Base-by-base conservation (phyloP, 2,113 vertebrate genomes). In the Rhizomys pruinosus region DNA sequence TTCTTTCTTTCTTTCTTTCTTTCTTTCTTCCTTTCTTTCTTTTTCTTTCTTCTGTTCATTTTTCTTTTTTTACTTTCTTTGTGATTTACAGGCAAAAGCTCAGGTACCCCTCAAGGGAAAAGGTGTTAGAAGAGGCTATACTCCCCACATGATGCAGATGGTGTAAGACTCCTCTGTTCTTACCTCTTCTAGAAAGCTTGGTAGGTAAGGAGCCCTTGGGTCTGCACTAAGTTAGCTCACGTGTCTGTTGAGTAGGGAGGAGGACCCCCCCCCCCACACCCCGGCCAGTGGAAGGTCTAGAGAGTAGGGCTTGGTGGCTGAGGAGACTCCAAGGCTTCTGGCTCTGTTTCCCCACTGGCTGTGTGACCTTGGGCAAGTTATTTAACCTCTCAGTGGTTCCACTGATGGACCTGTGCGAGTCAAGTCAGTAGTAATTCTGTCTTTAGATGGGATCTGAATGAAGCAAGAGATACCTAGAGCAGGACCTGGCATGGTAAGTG, bases 331-430 rank as follows among this genome's bases (percentile, higher is more conserved):
- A 59, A 52, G 47, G 25, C 59, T 71, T 55, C 63, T 44, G 27
- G 37, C 22, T 55, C 19, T 61, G n/a, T n/a, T n/a, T n/a, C n/a
- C n/a, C n/a, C n/a, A n/a, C n/a, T n/a, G 27, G 73, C 91, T 91
- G 81, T 89, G 78, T 86, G 73, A 82, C 90, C 88, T 94, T 93
- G 78, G 52, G 29, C 64, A 72, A 71, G 52, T 74, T 64, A n/a
- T 66, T 86, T 61, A 77, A 78, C 63, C 66, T 88, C 57, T 94
- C 69, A 92, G 88, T 88, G 61, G 7, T 44, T 87, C 71, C 37
- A 13, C 73, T 63, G 19, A 25, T 89, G 47, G 11, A 22, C 59
- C n/a, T 94, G 11, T 76, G 52, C 47, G 72, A 15, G 47, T 76
- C 55, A 47, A 32, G 32, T 87, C 4, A 2, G 16, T n/a, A 68